A percentile compares a stretch with the other conserved stretches of the same genome.
Evolutionary conservation across 2,113 vertebrate genomes (phyloP).

Genomic region (Cisticola juncidis): DNA sequence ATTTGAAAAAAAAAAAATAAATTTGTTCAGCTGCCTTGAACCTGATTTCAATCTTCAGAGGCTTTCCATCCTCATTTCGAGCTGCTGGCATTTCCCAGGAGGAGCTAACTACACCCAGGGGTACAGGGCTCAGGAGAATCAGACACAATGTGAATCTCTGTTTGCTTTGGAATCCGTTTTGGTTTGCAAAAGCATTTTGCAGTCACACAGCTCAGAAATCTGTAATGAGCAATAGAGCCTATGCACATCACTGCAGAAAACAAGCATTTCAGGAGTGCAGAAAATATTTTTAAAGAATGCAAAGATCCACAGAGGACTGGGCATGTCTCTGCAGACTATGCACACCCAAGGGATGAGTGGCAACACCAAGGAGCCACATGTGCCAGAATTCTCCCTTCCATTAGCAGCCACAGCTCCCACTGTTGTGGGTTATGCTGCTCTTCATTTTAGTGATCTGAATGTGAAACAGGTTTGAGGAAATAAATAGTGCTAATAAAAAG

Average conservation of each 20-base stretch:
- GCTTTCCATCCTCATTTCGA: not conserved
- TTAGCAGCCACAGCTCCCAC: not conserved
- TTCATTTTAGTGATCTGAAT: not conserved
- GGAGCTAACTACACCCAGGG: not conserved
- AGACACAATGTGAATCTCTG: accelerated
- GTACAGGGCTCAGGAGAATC: not conserved
- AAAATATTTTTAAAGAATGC: not conserved
- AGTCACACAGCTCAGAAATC: not conserved
- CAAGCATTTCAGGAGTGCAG: not conserved
- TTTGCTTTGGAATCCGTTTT: not conserved
- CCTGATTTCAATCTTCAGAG: not conserved
- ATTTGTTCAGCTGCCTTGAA: not conserved
- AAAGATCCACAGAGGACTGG: not conserved
- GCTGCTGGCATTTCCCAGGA: not conserved
- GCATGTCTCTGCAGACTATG: not conserved
- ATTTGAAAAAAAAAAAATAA: not conserved
- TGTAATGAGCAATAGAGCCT: accelerated
- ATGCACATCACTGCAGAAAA: not conserved
- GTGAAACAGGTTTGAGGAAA: not conserved
- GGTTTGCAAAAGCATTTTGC: not conserved
- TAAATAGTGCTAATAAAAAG: not conserved
- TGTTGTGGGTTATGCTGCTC: not conserved
- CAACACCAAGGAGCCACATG: not conserved
- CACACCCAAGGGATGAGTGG: not conserved
- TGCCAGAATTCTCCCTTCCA: not conserved